Evolutionary conservation across 2,113 vertebrate genomes (phyloP).

Genomic region (Laterallus jamaicensis): DNA sequence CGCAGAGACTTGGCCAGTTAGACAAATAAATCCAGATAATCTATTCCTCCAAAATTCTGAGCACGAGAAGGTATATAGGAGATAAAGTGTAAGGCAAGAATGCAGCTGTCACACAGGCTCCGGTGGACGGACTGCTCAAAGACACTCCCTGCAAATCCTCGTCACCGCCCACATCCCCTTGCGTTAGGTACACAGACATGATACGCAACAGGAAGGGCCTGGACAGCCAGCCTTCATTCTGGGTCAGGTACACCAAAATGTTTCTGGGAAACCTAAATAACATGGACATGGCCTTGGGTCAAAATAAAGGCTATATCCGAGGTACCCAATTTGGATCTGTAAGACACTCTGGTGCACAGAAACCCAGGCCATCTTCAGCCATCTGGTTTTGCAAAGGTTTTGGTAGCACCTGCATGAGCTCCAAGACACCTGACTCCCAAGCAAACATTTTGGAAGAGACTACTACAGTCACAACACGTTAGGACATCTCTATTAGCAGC

Average conservation of each 20-base stretch:
- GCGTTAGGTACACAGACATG: not conserved
- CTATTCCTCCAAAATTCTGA: not conserved
- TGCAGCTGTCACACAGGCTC: not conserved
- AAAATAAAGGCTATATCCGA: not conserved
- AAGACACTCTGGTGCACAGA: rapidly evolving
- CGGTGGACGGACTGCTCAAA: not conserved
- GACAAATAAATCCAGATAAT: not conserved
- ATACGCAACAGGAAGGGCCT: not conserved
- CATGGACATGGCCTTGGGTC: not conserved
- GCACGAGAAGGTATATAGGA: not conserved
- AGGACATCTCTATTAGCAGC: not conserved
- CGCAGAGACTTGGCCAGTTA: not conserved
- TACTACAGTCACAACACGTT: rapidly evolving
- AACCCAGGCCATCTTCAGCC: not conserved
- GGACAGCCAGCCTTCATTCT: not conserved
- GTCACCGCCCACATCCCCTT: not conserved
- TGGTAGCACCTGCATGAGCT: not conserved
- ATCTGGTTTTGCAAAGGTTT: not conserved
- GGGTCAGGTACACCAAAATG: not conserved
- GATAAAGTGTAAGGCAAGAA: not conserved
- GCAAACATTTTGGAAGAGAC: not conserved
- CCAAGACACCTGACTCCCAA: not conserved
- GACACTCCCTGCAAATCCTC: constrained; percentile 27
- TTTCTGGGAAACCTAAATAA: not conserved
- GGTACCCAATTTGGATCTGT: rapidly evolving